Evolutionary conservation across 1,140 invertebrate genomes (phyloP).

Genomic region (Dryas iulia): DNA sequence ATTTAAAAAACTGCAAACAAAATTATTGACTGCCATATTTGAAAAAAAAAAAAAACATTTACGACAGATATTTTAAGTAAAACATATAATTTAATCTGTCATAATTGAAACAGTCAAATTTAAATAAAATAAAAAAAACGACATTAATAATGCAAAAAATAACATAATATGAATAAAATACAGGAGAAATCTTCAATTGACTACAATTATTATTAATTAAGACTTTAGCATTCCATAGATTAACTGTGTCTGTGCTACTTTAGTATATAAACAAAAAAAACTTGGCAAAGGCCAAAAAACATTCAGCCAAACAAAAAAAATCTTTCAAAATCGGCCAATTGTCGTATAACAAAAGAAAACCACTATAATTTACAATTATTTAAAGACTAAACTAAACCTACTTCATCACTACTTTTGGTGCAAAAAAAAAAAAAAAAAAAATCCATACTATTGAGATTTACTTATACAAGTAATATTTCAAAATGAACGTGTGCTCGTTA

Average conservation of each 20-base stretch:
- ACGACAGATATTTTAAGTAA: background rate
- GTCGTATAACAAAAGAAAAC: background rate
- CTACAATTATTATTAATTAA: too few species aligned
- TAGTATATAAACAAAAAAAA: too few species aligned
- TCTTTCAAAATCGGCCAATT: background rate
- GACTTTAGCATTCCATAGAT: too few species aligned
- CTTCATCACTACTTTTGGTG: background rate
- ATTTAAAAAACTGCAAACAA: too few species aligned
- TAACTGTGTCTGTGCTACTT: too few species aligned
- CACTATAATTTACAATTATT: background rate
- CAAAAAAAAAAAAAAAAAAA: background rate
- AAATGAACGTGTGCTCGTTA: background rate
- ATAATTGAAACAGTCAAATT: too few species aligned
- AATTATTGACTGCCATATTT: too few species aligned
- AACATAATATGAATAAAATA: too few species aligned
- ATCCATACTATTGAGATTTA: constrained; percentile 1
- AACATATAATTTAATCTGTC: background rate
- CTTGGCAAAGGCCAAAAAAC: too few species aligned
- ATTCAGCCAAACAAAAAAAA: background rate
- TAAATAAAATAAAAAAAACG: too few species aligned
- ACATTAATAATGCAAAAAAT: too few species aligned
- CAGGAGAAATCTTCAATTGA: too few species aligned
- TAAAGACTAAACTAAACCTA: background rate
- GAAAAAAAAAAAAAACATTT: background rate
- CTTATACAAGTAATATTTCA: background rate